phyloP scores from a whole-genome alignment of 2,888 invertebrate species.

The Timema cristinae region DNA sequence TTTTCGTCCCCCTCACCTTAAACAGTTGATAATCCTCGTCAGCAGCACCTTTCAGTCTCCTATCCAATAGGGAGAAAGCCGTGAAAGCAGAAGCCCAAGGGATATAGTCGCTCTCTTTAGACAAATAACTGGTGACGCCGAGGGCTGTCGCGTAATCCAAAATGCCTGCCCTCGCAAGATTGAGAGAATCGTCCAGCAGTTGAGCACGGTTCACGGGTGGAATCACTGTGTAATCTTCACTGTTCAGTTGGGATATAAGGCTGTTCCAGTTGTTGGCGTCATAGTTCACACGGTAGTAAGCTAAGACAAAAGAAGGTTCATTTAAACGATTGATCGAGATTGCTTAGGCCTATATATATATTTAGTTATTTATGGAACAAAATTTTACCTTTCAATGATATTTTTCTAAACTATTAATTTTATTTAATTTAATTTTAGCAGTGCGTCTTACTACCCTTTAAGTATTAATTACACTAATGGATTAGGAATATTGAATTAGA shows the following conservation, averaged over 20 bases:
- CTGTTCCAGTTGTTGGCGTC: constrained; percentile 54
- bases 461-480: no score
- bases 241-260: constrained; percentile 15
- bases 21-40: constrained; percentile 37
- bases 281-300: constrained; percentile 53
- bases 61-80: constrained; percentile 46
- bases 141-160: constrained; percentile 47
- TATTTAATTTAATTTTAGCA: no score
- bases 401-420: no score
- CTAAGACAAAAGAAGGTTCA: constrained; percentile 34
- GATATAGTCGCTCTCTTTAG: constrained; percentile 48
- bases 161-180: constrained; percentile 45
- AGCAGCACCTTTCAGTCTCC: constrained; percentile 43
- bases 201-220: constrained; percentile 51
- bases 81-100: constrained; percentile 50
- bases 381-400: no score
- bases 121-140: constrained; percentile 50
- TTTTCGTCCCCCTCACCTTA: constrained; percentile 35
- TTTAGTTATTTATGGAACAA: not conserved
- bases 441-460: no score
- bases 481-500: no score
- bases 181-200: constrained; percentile 53
- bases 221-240: constrained; percentile 39
- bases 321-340: no score
- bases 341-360: no score